Evolutionary conservation across 2,888 invertebrate species (phyloP), one percentile per base, ranked within the genome.

Genomic region (Drepana falcataria): DNA sequence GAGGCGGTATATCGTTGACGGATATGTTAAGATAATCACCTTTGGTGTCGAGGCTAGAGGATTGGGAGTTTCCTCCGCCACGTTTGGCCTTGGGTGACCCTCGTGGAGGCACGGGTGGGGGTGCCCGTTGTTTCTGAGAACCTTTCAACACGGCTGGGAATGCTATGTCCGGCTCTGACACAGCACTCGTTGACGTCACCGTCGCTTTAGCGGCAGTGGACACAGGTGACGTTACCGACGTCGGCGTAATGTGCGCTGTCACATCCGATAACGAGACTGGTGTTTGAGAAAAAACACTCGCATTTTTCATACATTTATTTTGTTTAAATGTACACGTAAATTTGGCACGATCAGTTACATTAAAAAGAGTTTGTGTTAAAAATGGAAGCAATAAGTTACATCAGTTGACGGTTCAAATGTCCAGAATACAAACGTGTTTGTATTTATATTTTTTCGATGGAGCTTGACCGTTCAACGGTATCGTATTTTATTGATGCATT

Each of bases 41-140:
- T 91, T 91, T 91, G 3, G 77, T 81, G 52, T 90, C 90, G 66
- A 87, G 65, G 68, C 80, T 79, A 55, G 87, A 85, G 7, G 85
- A 69, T 66, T 85, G 87, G 5, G 89, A 85, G 59, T 79, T 71
- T 56, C 83, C 89, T 51, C 88, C 90, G 48, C 92, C 92, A 47
- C 93, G 87, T 82, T 93, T 93, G 57, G 91, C 85, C 81, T 94
- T 94, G 48, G 95, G 95, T 35, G 95, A 95, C 56, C 96, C 96
- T 71, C 97, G 92, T 2, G 97, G 97, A 54, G 97, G 97, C 53
- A 97, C 97, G 35, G 97, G 97, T 54, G 97, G 97, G 48, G 97
- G 97, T 48, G 96, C 94, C 83, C 95, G 95, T 69, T 94, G 93
- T 84, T 95, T 95, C 66, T 92, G 92, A 48, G 93, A 92, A 72